Percentiles rank a stretch among this genome's conserved stretches.
Conservation (phyloP, 2,888 invertebrate genomes). For the Gandaritis pyraliata region DNA sequence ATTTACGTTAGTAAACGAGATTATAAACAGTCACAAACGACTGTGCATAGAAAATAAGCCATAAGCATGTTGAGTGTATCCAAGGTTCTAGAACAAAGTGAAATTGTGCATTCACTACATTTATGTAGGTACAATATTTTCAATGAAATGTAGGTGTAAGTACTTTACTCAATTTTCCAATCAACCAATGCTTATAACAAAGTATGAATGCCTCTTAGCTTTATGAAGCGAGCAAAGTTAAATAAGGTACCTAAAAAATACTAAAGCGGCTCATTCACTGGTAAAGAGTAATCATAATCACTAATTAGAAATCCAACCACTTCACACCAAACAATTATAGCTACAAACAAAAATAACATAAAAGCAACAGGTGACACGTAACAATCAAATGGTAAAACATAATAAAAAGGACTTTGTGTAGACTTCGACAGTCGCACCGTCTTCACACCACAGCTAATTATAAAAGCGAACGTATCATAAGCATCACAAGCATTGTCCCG, state of each 20-base stretch:
- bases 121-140: slow-evolving; percentile 3
- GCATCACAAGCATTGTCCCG: slow-evolving; percentile 42
- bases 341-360: slow-evolving; percentile 11
- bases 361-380: slow-evolving; percentile 11
- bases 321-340: slow-evolving; percentile 7
- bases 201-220: not conserved
- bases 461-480: slow-evolving; percentile 29
- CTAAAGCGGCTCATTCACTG: slow-evolving; percentile 3
- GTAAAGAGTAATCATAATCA: slow-evolving; percentile 13
- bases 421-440: slow-evolving; percentile 3
- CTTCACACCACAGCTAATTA: slow-evolving; percentile 9
- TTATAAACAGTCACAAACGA: slow-evolving; percentile 1
- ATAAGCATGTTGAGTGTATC: not conserved
- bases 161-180: not conserved
- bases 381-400: slow-evolving; percentile 26
- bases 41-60: not conserved
- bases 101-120: not conserved
- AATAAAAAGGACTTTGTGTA: slow-evolving; percentile 10
- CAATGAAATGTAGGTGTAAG: not conserved
- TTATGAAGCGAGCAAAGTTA: not conserved
- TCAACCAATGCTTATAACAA: not conserved
- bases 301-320: slow-evolving; percentile 11
- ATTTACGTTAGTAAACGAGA: not conserved
- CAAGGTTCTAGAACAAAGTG: not conserved
- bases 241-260: not conserved